Evolutionary conservation across 2,888 invertebrate species (phyloP), one percentile per base, ranked within the genome.

Genomic region (Drosophila paucipuncta): DNA sequence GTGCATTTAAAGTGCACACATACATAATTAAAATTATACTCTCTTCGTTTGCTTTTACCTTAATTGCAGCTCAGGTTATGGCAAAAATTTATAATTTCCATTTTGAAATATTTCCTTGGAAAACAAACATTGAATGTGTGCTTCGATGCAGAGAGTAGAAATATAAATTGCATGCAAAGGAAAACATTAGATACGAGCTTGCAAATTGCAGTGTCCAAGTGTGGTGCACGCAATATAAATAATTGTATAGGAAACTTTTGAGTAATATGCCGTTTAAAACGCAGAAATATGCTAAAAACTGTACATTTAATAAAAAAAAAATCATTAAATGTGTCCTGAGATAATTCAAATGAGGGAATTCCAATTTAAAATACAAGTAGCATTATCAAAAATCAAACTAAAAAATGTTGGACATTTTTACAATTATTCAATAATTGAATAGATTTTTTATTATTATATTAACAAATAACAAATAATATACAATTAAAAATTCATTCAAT

Each of bases 1-100:
- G 43, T 69, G 52, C 52, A 73, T 49, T 53, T 41, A 67, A 61
- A 68, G 37, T 76, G 71, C 49, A 54, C 41, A n/a, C 47, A 37
- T 78, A 68, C 72, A 77, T 85, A 73, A 85, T 85, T 82, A 82
- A 89, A 78, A 83, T 68, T 80, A 67, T 73, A 72, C 60, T 68
- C 69, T 66, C 37, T 35, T 25, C 18, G 3, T 6, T 31, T 31
- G n/a, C 31, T 28, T 55, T 55, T 4, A 47, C 39, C 59, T 49
- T 52, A 71, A 49, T 71, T 52, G 47, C 22, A 52, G 25, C 30
- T 47, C 57, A 33, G 10, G 6, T 22, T 50, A 5, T 16, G 13
- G 5, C 33, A 35, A 70, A 53, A 57, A 35, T 67, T 57, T 33
- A 9, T 25, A 37, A 58, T 47, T 57, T 57, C 4, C 25, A 55